Evolutionary conservation across 1,140 invertebrate species (phyloP).

Genomic region (Anastrepha obliqua): DNA sequence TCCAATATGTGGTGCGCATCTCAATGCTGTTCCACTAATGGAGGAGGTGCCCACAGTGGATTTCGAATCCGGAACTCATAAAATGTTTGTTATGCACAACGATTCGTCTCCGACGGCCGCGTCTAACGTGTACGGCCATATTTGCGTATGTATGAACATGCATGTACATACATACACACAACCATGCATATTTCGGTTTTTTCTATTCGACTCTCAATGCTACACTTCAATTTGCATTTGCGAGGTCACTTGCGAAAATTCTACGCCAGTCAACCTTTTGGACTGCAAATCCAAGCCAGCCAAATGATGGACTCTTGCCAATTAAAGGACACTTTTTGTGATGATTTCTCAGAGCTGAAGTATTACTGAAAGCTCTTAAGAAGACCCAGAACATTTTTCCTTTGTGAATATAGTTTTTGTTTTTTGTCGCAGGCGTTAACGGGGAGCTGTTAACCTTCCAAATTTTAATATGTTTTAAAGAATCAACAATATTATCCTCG

Average conservation of each 20-base stretch:
- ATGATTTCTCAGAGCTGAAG: neutral
- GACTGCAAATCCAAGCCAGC: neutral
- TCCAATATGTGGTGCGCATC: too few relatives aligned
- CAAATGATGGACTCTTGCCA: conserved; percentile 1
- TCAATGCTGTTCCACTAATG: too few relatives aligned
- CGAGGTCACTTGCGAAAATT: conserved; percentile 39
- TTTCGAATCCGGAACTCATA: too few relatives aligned
- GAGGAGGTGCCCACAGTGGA: too few relatives aligned
- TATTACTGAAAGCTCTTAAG: neutral
- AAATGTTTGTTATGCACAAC: too few relatives aligned
- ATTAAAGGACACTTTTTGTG: neutral
- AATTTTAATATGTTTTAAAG: neutral
- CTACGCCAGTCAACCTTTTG: neutral
- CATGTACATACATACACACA: neutral
- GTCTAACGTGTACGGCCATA: neutral
- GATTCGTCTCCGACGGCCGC: too few relatives aligned
- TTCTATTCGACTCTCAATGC: neutral
- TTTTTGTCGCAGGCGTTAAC: too few relatives aligned
- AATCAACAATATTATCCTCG: too few relatives aligned
- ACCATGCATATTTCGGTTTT: neutral
- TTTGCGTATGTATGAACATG: neutral
- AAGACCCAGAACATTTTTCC: too few relatives aligned
- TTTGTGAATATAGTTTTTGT: too few relatives aligned
- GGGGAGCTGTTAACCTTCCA: too few relatives aligned
- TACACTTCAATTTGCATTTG: conserved; percentile 30